Evolutionary conservation across 2,797 vertebrate genomes (phyloP), one percentile per base, ranked within the genome.

Genomic region (Ctenochaetus hawaiiensis): DNA sequence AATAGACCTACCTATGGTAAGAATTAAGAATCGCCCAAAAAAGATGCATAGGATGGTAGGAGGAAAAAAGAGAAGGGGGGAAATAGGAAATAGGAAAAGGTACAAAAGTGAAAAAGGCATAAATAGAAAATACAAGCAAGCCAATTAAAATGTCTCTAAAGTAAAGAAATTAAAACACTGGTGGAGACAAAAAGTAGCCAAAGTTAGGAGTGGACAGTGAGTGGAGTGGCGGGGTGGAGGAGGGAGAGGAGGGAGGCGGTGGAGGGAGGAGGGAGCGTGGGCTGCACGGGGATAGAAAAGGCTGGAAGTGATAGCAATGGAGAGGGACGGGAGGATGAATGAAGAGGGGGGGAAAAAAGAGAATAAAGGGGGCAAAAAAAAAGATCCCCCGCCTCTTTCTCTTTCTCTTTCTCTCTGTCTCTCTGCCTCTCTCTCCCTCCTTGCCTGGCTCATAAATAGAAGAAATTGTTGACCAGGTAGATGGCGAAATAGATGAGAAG

Each of bases 401-500:
- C 81, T 84, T 73, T 80, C 77, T 89, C 72, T 76, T 68, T 91
- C 68, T 89, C 84, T 85, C 81, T 90, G 81, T 93, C 89, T 85
- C 80, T 87, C 89, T 92, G 83, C 78, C 87, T 85, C 87, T 89
- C 89, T 89, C 89, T 58, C 82, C 82, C 87, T 93, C 81, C 87
- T 87, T 84, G 86, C 91, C 90, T 91, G 84, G 93, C 87, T 95
- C 94, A 94, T 93, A 94, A 91, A 92, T 89, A 91, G 88, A 91
- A 89, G 89, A 95, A 95, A 95, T 95, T 95, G 93, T 96, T 94
- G 90, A 95, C 84, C 90, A 95, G 94, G 91, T 95, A 94, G 87
- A 96, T 95, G 92, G 94, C 93, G 77, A 95, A 95, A 89, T 94
- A 95, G 91, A 95, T 93, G 86, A 95, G 91, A 78, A 95, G 94